phyloP scores from a whole-genome alignment of 2,888 invertebrate species.

The Philereme transversata region DNA sequence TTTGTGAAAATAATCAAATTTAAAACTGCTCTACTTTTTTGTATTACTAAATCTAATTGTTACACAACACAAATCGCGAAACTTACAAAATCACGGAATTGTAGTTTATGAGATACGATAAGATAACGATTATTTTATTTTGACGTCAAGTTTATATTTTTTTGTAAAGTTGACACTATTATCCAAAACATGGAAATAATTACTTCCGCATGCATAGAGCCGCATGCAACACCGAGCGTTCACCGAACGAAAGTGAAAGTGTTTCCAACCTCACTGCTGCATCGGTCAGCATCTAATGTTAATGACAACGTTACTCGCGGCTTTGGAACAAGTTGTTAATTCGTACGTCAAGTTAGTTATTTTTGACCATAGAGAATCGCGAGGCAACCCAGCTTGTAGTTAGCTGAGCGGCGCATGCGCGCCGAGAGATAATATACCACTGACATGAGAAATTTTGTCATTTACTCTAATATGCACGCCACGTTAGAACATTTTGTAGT shows the following conservation, averaged over 20 bases:
- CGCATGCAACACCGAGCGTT: conserved; percentile 24
- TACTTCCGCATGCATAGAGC: conserved; percentile 25
- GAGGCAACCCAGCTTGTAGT: no score
- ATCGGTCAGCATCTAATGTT: conserved; percentile 11
- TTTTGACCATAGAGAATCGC: no score
- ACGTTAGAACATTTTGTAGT: no score
- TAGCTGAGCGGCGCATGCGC: no score
- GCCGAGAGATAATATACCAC: no score
- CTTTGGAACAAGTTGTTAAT: conserved; percentile 8
- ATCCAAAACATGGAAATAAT: conserved; percentile 16
- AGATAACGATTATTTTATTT: no score
- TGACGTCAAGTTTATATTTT: no score
- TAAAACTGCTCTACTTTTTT: no score
- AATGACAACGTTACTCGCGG: conserved; percentile 14
- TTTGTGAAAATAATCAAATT: no score
- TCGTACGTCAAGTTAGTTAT: not conserved
- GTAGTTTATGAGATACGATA: not conserved
- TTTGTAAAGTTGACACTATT: not conserved
- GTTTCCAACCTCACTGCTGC: conserved; percentile 19
- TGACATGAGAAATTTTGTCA: no score
- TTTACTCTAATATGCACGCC: no score
- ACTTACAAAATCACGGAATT: not conserved
- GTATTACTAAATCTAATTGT: no score
- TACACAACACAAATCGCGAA: not conserved
- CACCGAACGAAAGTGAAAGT: conserved; percentile 31